Evolutionary conservation across 1,140 invertebrate species (phyloP).

Genomic region (Trypoxylus dichotomus): DNA sequence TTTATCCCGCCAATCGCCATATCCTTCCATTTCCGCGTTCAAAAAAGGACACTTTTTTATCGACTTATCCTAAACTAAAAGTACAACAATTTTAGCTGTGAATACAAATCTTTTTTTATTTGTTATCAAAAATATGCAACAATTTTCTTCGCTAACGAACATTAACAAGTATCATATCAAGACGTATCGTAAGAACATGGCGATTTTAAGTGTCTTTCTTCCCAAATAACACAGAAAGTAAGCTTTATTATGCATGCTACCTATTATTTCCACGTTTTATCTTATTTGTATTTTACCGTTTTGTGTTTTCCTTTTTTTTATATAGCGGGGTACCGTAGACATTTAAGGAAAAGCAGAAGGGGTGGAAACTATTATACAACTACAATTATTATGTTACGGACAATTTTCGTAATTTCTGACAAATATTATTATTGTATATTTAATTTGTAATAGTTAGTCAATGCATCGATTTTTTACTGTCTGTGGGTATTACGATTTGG

Average conservation of each 20-base stretch:
- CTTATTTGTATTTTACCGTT: background rate
- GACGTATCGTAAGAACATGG: background rate
- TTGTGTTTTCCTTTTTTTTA: no score
- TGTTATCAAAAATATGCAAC: slow-evolving; percentile 1
- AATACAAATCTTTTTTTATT: background rate
- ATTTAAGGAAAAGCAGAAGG: background rate
- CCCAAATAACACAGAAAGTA: no score
- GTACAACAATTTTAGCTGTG: background rate
- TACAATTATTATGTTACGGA: background rate
- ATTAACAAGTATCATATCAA: no score
- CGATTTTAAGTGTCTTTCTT: background rate
- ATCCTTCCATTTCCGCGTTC: background rate
- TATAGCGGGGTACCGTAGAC: no score
- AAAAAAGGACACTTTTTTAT: background rate
- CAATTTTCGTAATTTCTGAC: background rate
- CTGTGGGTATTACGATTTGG: background rate
- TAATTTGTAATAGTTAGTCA: background rate
- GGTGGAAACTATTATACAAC: background rate
- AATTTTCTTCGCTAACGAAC: background rate
- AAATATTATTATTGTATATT: background rate
- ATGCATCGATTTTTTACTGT: background rate
- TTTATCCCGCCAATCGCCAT: background rate
- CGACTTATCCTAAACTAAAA: background rate
- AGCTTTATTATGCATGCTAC: background rate
- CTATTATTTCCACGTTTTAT: background rate